Conservation (phyloP, 2,113 vertebrate genomes). For the Brienomyrus brachyistius region DNA sequence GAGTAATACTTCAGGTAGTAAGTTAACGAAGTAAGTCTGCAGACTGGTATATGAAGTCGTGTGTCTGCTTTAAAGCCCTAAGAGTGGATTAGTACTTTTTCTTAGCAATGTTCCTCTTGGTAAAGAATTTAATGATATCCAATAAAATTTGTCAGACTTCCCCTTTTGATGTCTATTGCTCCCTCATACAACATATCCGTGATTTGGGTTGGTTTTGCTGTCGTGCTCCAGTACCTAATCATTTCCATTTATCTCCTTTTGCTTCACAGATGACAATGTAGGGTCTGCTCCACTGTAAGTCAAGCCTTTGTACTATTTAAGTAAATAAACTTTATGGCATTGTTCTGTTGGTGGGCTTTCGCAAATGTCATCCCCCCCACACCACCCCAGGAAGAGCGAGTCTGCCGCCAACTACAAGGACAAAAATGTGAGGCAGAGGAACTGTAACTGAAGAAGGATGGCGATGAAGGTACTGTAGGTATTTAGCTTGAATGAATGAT, state of each 20-base stretch:
- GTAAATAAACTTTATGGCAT: background rate
- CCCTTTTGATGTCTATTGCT: background rate
- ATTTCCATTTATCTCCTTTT: slow-evolving; percentile 20
- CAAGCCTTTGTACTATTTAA: background rate
- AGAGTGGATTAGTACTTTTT: background rate
- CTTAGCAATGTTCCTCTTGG: background rate
- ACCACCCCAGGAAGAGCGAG: slow-evolving; percentile 79
- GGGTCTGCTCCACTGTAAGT: slow-evolving; percentile 92
- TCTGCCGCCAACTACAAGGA: slow-evolving; percentile 76
- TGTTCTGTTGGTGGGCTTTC: background rate
- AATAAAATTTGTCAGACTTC: background rate
- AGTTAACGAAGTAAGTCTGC: background rate
- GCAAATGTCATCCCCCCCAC: background rate
- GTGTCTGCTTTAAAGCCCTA: background rate
- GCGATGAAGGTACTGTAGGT: slow-evolving; percentile 33
- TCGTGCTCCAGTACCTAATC: background rate
- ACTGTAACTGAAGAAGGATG: slow-evolving; percentile 67
- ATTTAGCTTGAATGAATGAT: slow-evolving; percentile 16
- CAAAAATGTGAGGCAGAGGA: slow-evolving; percentile 87
- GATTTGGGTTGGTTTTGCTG: background rate
- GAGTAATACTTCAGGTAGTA: background rate
- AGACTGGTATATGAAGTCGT: slow-evolving; percentile 13
- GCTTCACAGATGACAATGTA: slow-evolving; percentile 77
- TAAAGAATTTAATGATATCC: slow-evolving; percentile 1
- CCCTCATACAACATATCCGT: background rate